Percentiles rank a stretch among this genome's conserved stretches.
Evolutionary conservation across 2,113 vertebrate species (phyloP).

Genomic region (Odontophorus gujanensis): DNA sequence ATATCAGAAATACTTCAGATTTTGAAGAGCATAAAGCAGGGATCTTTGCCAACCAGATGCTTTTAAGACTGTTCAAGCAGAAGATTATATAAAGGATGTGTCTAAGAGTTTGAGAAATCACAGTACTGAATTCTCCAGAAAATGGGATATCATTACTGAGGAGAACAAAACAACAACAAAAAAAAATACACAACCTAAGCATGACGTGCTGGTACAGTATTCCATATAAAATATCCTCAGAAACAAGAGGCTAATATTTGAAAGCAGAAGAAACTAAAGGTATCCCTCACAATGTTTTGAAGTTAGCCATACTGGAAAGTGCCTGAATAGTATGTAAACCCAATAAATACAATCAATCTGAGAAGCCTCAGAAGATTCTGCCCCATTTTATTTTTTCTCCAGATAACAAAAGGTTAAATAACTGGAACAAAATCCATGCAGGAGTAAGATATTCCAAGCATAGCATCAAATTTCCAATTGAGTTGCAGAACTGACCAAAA

Average conservation of each 20-base stretch:
- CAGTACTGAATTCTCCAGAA: not conserved
- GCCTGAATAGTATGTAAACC: not conserved
- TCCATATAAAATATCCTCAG: not conserved
- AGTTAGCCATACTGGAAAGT: not conserved
- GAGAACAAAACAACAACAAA: fast-evolving
- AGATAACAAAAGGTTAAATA: not conserved
- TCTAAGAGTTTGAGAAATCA: not conserved
- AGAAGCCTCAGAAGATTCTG: not conserved
- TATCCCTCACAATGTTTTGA: not conserved
- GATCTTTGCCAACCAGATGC: not conserved
- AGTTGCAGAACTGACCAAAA: not conserved
- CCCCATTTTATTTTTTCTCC: not conserved
- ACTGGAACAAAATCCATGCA: not conserved
- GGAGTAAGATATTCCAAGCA: not conserved
- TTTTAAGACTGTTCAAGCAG: not conserved
- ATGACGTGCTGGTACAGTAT: not conserved
- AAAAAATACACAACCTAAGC: not conserved
- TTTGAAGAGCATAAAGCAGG: not conserved
- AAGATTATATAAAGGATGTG: not conserved
- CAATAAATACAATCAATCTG: not conserved
- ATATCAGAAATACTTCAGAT: not conserved
- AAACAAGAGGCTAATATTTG: not conserved
- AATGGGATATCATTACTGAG: not conserved
- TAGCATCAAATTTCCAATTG: not conserved
- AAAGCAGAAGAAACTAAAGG: not conserved